Evolutionary conservation across 2,113 vertebrate species (phyloP).

Genomic region (Casuarius casuarius): DNA sequence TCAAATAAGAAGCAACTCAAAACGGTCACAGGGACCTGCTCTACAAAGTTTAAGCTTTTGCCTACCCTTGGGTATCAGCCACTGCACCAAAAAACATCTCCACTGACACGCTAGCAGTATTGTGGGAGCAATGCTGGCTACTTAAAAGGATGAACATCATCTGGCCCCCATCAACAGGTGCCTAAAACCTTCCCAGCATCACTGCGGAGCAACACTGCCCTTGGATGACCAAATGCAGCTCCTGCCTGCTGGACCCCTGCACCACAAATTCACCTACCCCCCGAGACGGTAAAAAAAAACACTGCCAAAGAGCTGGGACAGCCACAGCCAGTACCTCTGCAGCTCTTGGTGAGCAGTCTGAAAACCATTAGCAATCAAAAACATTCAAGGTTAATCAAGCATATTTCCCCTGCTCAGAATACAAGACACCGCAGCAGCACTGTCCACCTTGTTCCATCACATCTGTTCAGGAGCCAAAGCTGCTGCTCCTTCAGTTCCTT

Average conservation of each 20-base stretch:
- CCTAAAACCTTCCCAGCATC: neutral
- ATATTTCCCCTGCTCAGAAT: neutral
- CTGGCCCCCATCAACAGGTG: neutral
- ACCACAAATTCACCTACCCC: neutral
- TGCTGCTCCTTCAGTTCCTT: neutral
- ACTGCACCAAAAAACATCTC: neutral
- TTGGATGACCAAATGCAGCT: neutral
- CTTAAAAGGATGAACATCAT: neutral
- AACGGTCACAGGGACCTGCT: neutral
- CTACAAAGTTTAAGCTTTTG: neutral
- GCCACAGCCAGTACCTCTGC: neutral
- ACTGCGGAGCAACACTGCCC: neutral
- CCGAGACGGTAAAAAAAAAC: neutral
- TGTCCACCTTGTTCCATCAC: neutral
- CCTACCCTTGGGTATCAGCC: neutral
- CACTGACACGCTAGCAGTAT: neutral
- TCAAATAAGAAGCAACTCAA: neutral
- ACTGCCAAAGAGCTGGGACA: neutral
- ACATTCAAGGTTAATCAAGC: neutral
- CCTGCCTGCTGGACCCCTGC: neutral
- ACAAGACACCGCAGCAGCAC: neutral
- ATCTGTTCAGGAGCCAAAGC: neutral
- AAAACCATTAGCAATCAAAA: neutral
- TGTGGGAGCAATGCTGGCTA: neutral
- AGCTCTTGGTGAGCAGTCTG: neutral